Conservation (phyloP, 2,797 vertebrate genomes). For the Tokudaia tokunoshimensis region DNA sequence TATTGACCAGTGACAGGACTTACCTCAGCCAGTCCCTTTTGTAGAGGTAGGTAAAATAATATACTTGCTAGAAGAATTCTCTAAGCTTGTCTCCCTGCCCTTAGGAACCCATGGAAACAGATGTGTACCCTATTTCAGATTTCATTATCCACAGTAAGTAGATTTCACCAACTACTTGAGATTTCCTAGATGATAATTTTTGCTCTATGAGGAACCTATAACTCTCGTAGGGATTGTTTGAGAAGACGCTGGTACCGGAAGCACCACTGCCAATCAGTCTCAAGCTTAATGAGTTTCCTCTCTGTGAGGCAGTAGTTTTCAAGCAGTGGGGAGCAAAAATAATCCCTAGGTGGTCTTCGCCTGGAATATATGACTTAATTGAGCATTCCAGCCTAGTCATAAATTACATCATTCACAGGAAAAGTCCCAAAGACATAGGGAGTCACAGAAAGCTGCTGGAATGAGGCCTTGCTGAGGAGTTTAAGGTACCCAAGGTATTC, state of each 20-base stretch:
- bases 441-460: neutral
- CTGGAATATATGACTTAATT: conserved; percentile 66
- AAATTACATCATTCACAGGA: conserved; percentile 55
- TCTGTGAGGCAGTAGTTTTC: conserved; percentile 61
- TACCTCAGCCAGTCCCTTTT: conserved; percentile 56
- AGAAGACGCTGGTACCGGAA: conserved; percentile 46
- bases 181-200: conserved; percentile 78
- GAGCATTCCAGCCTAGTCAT: conserved; percentile 19
- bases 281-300: conserved; percentile 70
- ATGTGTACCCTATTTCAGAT: conserved; percentile 64
- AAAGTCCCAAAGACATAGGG: conserved; percentile 15
- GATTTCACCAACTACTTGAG: conserved; percentile 70
- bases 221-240: conserved; percentile 62
- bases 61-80: conserved; percentile 48
- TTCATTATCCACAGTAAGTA: conserved; percentile 72
- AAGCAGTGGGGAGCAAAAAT: conserved; percentile 57
- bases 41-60: conserved; percentile 65
- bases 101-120: conserved; percentile 52
- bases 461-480: conserved; percentile 20
- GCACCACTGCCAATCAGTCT: conserved; percentile 57
- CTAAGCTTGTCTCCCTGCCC: conserved; percentile 46
- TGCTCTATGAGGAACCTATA: conserved; percentile 66
- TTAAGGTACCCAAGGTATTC: neutral
- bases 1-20: conserved; percentile 50
- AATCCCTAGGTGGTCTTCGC: conserved; percentile 38